Base-by-base conservation (phyloP, 2,797 vertebrate genomes). In the Podargus strigoides region DNA sequence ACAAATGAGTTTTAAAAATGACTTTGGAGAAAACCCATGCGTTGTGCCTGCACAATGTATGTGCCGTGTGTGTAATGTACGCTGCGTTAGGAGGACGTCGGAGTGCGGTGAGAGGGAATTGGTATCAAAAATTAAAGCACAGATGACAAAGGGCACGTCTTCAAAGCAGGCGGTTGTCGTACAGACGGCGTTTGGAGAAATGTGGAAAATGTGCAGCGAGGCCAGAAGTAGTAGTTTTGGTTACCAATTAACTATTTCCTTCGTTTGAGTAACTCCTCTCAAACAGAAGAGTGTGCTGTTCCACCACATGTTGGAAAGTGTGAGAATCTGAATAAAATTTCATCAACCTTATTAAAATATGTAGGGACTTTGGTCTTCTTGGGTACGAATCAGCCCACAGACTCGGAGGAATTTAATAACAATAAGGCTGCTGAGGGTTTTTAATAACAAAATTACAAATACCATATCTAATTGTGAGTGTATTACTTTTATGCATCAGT, bases 201-300 rank as follows among this genome's bases (percentile, higher is more conserved):
- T 77, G 94, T 87, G 85, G 94, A 90, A 77, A 89, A 91, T 94
- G 89, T 84, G 90, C 85, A 47, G 87, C 24, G 86, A 86, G 94
- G 96, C 94, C 89, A 85, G 91, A 92, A 96, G 94, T 93, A 95
- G 90, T 94, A 96, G 91, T 96, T 95, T 96, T 89, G 94, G 66
- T 96, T 97, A 92, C 89, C 95, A 96, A 96, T 97, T 97, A 96
- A 97, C 97, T 97, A 96, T 96, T 96, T 97, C 96, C 97, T 97
- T 93, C 92, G 89, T 96, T 96, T 97, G 97, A 98, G 96, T 98
- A 97, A 98, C 97, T 98, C 97, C 93, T 97, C 97, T 97, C 98
- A 96, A 96, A 98, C 98, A 97, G 98, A 98, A 98, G 98, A 98
- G 98, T 98, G 98, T 98, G 98, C 98, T 98, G 97, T 98, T 98